Percentiles rank a stretch among this genome's conserved stretches.
These are phyloP conservation scores for Limanda limanda DNA, from an alignment of 2,113 vertebrate genomes.

Conservation along the genomic window DNA sequence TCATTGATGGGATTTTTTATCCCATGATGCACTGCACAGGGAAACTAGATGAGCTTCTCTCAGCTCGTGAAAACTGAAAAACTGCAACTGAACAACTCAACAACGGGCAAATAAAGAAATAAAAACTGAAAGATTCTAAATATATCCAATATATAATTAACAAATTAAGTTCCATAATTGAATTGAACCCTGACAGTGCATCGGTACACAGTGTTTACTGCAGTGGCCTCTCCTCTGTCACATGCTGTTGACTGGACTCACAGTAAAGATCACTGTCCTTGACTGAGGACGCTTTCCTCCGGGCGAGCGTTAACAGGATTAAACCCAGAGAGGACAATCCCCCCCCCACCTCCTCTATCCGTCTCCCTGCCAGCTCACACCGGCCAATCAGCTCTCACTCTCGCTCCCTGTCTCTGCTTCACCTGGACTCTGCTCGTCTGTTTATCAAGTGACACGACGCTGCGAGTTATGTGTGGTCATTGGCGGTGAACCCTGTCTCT, in stretches of 20 bases:
- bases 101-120: background rate
- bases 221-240: background rate
- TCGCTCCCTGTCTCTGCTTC: conserved; percentile 12
- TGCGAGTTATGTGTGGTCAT: background rate
- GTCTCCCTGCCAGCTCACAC: background rate
- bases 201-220: background rate
- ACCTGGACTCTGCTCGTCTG: accelerated
- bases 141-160: too few relatives aligned
- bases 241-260: conserved; percentile 15
- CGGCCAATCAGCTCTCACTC: conserved; percentile 26
- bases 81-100: background rate
- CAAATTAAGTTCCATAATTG: too few relatives aligned
- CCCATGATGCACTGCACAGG: background rate
- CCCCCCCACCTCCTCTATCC: conserved; percentile 6
- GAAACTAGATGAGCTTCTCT: background rate
- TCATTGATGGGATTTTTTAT: background rate
- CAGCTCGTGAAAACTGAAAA: background rate
- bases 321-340: conserved; percentile 29
- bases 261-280: conserved; percentile 42
- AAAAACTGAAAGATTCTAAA: background rate
- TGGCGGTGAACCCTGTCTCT: too few relatives aligned
- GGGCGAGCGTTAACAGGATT: conserved; percentile 69
- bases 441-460: background rate
- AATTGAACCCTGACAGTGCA: background rate
- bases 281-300: conserved; percentile 58